These are phyloP conservation scores for Helicoverpa zea DNA, from an alignment of 1,140 invertebrate species.

Conservation along the genomic window DNA sequence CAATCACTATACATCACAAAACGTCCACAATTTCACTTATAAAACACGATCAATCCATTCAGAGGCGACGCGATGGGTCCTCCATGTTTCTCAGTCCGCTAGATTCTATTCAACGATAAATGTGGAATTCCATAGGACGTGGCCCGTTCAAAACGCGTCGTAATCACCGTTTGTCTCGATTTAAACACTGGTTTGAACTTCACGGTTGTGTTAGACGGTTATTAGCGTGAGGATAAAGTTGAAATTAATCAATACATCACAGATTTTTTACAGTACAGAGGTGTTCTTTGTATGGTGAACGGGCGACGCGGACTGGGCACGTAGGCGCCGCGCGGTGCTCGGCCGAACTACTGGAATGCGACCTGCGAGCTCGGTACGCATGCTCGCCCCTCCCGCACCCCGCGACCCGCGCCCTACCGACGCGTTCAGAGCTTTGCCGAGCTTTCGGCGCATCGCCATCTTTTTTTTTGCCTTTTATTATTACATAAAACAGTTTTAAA, in stretches of 20 bases:
- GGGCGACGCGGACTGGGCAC: slow-evolving; percentile 68
- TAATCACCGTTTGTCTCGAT: slow-evolving; percentile 48
- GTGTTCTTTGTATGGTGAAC: slow-evolving; percentile 84
- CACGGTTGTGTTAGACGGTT: slow-evolving; percentile 39
- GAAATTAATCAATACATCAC: slow-evolving; percentile 87
- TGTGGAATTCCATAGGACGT: slow-evolving; percentile 85
- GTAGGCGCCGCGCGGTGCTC: slow-evolving; percentile 77
- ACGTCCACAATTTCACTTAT: slow-evolving; percentile 71
- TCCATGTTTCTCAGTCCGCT: slow-evolving; percentile 80
- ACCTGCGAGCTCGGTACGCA: slow-evolving; percentile 73
- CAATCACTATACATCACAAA: slow-evolving; percentile 60
- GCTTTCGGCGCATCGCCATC: slow-evolving; percentile 66
- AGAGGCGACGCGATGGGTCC: slow-evolving; percentile 73
- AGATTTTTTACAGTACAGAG: slow-evolving; percentile 85
- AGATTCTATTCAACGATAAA: slow-evolving; percentile 87
- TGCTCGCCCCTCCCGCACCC: slow-evolving; percentile 64
- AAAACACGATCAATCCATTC: slow-evolving; percentile 75
- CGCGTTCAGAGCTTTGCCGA: slow-evolving; percentile 72
- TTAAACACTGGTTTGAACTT: slow-evolving; percentile 37
- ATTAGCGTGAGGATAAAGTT: slow-evolving; percentile 74
- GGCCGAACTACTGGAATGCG: slow-evolving; percentile 83
- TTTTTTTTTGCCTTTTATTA: slow-evolving; percentile 32
- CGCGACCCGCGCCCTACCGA: slow-evolving; percentile 59
- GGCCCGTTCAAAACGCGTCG: slow-evolving; percentile 72
- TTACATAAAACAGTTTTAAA: neutral